A percentile compares a stretch with the other conserved stretches of the same genome.
Evolutionary conservation across 2,888 invertebrate species (phyloP).

Genomic region (Rotaria sp.): DNA sequence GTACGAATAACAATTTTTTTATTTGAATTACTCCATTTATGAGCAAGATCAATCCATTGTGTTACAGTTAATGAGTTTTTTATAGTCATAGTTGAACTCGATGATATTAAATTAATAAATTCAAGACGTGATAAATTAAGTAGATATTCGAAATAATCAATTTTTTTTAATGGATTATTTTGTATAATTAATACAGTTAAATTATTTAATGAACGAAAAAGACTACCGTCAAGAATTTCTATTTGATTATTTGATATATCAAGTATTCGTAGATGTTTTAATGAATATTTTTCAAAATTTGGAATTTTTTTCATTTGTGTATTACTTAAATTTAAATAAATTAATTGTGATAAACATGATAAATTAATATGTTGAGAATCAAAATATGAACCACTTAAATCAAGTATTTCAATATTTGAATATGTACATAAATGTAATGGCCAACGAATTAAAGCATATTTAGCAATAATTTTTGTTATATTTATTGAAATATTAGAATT

Average conservation of each 20-base stretch:
- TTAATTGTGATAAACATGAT: background rate
- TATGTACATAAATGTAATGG: slow-evolving; percentile 13
- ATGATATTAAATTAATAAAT: background rate
- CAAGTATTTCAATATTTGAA: background rate
- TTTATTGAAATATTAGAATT: background rate
- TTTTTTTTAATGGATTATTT: background rate
- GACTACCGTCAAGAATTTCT: background rate
- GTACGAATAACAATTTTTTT: background rate
- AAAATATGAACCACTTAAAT: slow-evolving; percentile 1
- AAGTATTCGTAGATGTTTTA: background rate
- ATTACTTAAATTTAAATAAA: background rate
- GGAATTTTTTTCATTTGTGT: background rate
- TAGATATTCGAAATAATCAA: background rate
- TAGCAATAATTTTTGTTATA: background rate
- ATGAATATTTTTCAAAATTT: background rate
- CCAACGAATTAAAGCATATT: background rate
- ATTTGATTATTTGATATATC: slow-evolving; percentile 16
- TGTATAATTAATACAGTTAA: background rate
- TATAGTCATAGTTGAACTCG: background rate
- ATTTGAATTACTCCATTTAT: slow-evolving; percentile 1
- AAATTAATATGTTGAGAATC: background rate
- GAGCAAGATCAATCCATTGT: background rate
- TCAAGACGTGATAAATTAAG: background rate
- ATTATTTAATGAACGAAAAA: background rate
- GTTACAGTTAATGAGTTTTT: background rate